A percentile compares a stretch with the other conserved stretches of the same genome.
These are phyloP conservation scores for Tiaroga cobitis DNA, from an alignment of 2,797 vertebrate genomes.

Conservation along the genomic window DNA sequence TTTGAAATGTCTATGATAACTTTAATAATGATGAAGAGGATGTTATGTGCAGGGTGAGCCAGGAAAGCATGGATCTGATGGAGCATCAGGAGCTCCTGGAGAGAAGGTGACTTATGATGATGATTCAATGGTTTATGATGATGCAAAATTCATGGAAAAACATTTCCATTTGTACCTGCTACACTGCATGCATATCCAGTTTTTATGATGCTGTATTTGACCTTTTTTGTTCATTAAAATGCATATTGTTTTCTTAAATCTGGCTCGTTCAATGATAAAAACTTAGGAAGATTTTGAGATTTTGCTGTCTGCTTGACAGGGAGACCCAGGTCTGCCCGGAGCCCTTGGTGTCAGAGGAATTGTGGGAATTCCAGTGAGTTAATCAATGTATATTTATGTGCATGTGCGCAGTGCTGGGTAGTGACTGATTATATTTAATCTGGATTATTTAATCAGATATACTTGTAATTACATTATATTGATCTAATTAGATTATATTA, in stretches of 20 bases:
- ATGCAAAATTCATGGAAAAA: not conserved
- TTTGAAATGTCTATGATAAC: not conserved
- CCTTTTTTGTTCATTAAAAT: not conserved
- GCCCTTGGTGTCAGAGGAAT: conserved; percentile 75
- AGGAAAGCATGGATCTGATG: conserved; percentile 74
- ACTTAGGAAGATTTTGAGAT: not conserved
- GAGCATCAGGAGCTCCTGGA: conserved; percentile 72
- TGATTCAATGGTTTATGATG: not conserved
- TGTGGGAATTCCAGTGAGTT: conserved; percentile 83
- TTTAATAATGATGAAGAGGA: conserved; percentile 1
- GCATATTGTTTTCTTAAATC: not conserved
- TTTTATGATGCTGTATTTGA: not conserved
- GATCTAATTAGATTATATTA: too few species aligned
- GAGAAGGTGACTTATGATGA: conserved; percentile 69
- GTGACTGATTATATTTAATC: not conserved
- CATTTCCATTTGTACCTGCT: not conserved
- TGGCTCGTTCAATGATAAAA: not conserved
- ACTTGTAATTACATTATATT: not conserved
- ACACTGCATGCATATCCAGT: not conserved
- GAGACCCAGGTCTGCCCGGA: conserved; percentile 76
- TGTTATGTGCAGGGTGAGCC: conserved; percentile 70
- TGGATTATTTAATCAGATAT: not conserved
- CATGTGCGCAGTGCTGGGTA: not conserved
- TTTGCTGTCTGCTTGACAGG: conserved; percentile 68
- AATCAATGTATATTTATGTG: not conserved